Conservation (phyloP, 2,888 invertebrate genomes). For the Actias luna region DNA sequence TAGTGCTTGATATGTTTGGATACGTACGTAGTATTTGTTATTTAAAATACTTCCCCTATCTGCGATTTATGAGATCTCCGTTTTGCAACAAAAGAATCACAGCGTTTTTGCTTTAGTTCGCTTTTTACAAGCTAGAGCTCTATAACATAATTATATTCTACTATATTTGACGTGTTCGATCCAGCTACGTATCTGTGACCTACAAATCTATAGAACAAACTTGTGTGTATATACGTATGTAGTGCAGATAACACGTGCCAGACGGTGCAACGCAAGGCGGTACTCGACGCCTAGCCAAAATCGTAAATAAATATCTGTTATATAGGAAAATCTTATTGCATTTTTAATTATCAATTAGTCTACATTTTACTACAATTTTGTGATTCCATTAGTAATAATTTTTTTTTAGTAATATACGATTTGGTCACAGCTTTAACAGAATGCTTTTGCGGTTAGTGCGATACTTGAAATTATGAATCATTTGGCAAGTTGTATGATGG, state of each 20-base stretch:
- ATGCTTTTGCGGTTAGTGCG: constrained; percentile 8
- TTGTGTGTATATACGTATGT: constrained; percentile 20
- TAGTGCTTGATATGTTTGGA: neutral
- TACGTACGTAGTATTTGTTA: neutral
- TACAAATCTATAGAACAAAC: constrained; percentile 37
- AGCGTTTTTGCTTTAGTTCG: constrained; percentile 41
- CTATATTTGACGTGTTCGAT: constrained; percentile 39
- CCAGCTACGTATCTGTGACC: constrained; percentile 27
- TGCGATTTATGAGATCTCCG: neutral
- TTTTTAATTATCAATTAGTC: too few species aligned
- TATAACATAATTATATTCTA: constrained; percentile 25
- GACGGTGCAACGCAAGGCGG: constrained; percentile 27
- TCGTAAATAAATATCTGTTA: constrained; percentile 33
- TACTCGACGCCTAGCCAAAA: constrained; percentile 34
- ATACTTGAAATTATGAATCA: constrained; percentile 7
- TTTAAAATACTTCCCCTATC: neutral
- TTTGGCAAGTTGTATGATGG: constrained; percentile 6
- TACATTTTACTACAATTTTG: too few species aligned
- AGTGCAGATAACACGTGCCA: constrained; percentile 52
- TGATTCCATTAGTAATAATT: too few species aligned
- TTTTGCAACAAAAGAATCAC: neutral
- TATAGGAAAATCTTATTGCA: constrained; percentile 44
- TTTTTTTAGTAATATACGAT: too few species aligned
- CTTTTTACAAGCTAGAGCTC: constrained; percentile 39
- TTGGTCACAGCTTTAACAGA: neutral